A percentile compares a stretch with the other conserved stretches of the same genome.
Evolutionary conservation across 1,140 invertebrate species (phyloP).

Genomic region (Drosophila subobscura): DNA sequence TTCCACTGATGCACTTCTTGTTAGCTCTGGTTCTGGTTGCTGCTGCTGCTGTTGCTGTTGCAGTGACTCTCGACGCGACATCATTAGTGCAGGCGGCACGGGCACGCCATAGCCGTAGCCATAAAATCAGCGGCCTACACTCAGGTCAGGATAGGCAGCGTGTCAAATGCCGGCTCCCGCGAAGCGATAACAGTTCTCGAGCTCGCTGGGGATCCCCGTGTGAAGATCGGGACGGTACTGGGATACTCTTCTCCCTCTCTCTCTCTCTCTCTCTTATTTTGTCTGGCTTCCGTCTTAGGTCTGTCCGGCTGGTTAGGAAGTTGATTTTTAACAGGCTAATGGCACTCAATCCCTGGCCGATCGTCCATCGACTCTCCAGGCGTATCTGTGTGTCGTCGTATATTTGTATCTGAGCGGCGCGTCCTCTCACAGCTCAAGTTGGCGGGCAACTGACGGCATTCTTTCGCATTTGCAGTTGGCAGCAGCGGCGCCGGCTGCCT

Average conservation of each 20-base stretch:
- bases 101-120: slow-evolving; percentile 38
- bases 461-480: slow-evolving; percentile 52
- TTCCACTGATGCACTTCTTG: slow-evolving; percentile 14
- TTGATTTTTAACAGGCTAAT: too few relatives aligned
- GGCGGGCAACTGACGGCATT: slow-evolving; percentile 79
- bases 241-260: too few relatives aligned
- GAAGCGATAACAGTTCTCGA: slow-evolving; percentile 14
- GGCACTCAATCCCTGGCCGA: too few relatives aligned
- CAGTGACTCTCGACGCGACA: slow-evolving; percentile 63
- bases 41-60: slow-evolving; percentile 18
- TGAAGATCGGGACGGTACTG: too few relatives aligned
- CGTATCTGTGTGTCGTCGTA: too few relatives aligned
- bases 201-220: background rate
- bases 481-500: slow-evolving; percentile 25
- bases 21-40: slow-evolving; percentile 9
- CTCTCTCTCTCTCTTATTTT: too few relatives aligned
- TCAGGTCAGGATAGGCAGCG: slow-evolving; percentile 47
- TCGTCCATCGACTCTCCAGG: too few relatives aligned
- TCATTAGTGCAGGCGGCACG: slow-evolving; percentile 67
- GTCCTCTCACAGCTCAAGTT: slow-evolving; percentile 78
- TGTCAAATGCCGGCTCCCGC: slow-evolving; percentile 40
- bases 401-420: slow-evolving; percentile 48
- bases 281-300: too few relatives aligned
- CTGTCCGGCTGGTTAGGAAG: too few relatives aligned
- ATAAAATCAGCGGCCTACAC: slow-evolving; percentile 42